Evolutionary conservation across 2,888 invertebrate species (phyloP).

Genomic region (Hololepta plana): DNA sequence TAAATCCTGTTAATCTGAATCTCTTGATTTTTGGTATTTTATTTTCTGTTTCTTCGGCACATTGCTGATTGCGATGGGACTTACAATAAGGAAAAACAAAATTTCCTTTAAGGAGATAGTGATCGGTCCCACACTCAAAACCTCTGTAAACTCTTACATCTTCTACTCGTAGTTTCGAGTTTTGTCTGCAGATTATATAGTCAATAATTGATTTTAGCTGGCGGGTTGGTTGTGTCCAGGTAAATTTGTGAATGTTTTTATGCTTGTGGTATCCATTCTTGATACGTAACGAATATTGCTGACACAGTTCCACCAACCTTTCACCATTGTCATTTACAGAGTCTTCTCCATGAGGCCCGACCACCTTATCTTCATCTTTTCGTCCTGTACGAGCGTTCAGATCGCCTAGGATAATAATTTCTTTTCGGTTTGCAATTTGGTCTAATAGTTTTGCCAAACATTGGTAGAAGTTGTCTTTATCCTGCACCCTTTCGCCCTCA

Average conservation of each 20-base stretch:
- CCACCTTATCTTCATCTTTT: conserved; percentile 2
- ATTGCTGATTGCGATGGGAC: no score
- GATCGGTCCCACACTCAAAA: conserved; percentile 4
- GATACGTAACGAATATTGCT: conserved; percentile 1
- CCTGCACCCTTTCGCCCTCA: no score
- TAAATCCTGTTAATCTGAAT: no score
- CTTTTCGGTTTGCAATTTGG: conserved; percentile 2
- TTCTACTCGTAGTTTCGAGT: neutral
- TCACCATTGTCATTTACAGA: conserved; percentile 3
- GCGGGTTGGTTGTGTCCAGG: conserved; percentile 4
- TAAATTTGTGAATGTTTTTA: conserved; percentile 4
- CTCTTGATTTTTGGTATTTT: no score
- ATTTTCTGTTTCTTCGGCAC: no score
- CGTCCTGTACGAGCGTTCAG: conserved; percentile 4
- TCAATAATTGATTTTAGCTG: no score
- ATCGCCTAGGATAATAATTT: conserved; percentile 3
- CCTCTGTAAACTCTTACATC: conserved; percentile 6
- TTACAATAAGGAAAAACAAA: no score
- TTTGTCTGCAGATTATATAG: no score
- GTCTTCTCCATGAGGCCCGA: conserved; percentile 2
- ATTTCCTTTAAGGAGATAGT: conserved; percentile 4
- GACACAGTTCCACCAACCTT: conserved; percentile 4
- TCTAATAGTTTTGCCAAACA: no score
- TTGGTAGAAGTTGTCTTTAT: no score
- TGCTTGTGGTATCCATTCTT: conserved; percentile 2